Conservation (phyloP, 2,888 invertebrate species). For the Drosophila ezoana region DNA sequence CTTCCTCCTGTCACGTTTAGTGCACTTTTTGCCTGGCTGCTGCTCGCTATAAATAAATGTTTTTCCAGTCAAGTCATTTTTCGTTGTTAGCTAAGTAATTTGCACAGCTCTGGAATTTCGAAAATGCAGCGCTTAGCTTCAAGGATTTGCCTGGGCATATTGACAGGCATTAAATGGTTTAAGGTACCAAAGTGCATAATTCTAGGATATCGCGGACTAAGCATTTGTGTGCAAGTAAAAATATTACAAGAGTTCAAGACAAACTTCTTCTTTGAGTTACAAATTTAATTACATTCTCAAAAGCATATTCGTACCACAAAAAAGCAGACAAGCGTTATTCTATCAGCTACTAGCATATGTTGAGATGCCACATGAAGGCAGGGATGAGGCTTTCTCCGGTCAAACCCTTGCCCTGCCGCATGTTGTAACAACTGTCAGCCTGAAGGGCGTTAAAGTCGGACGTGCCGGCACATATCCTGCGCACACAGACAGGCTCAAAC, state of each 20-base stretch:
- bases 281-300: slow-evolving; percentile 22
- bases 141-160: slow-evolving; percentile 28
- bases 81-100: slow-evolving; percentile 46
- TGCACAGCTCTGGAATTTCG: slow-evolving; percentile 33
- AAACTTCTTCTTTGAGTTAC: neutral
- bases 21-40: slow-evolving; percentile 26
- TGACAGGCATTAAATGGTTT: slow-evolving; percentile 28
- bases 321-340: neutral
- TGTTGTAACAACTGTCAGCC: slow-evolving; percentile 43
- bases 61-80: slow-evolving; percentile 52
- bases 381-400: slow-evolving; percentile 7
- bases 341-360: neutral
- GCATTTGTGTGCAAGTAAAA: too few species aligned
- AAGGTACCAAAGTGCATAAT: neutral
- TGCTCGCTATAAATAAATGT: slow-evolving; percentile 47
- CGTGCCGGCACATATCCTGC: slow-evolving; percentile 36
- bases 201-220: neutral
- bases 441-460: slow-evolving; percentile 26
- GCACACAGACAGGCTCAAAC: slow-evolving; percentile 7
- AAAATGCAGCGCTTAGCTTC: slow-evolving; percentile 35
- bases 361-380: slow-evolving; percentile 9
- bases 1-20: slow-evolving; percentile 56
- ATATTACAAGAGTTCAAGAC: too few species aligned
- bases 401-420: slow-evolving; percentile 3
- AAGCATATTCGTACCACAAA: slow-evolving; percentile 2